These are phyloP conservation scores for Mythimna lalbum DNA, from an alignment of 2,888 invertebrate species.

Conservation along the genomic window DNA sequence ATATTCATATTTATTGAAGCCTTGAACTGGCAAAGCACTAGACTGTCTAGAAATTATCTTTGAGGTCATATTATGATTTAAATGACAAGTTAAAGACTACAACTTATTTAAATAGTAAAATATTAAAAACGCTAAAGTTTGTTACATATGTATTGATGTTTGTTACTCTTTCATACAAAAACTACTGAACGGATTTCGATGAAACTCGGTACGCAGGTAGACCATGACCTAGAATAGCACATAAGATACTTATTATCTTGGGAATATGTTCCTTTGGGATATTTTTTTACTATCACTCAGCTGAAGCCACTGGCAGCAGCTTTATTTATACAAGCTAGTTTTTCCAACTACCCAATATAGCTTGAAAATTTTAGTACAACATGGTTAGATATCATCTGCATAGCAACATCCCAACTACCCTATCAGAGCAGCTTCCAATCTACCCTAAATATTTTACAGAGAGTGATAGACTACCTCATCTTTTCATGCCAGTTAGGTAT, in stretches of 20 bases:
- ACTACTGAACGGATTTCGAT: too few species aligned
- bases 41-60: not conserved
- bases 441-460: not conserved
- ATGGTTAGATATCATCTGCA: too few species aligned
- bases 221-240: too few species aligned
- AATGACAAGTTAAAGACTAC: not conserved
- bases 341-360: too few species aligned
- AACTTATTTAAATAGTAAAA: not conserved
- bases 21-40: constrained; percentile 24
- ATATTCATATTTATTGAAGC: constrained; percentile 29
- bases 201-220: too few species aligned
- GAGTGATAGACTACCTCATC: not conserved
- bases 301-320: not conserved
- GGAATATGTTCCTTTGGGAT: too few species aligned
- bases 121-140: too few species aligned
- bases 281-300: not conserved
- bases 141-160: too few species aligned
- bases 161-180: too few species aligned
- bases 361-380: too few species aligned
- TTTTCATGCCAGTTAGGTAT: not conserved
- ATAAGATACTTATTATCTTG: too few species aligned
- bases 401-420: not conserved
- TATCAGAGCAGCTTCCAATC: not conserved
- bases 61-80: not conserved
- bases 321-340: not conserved